Base-by-base conservation (phyloP, 2,113 vertebrate species). In the Anoura caudifer region DNA sequence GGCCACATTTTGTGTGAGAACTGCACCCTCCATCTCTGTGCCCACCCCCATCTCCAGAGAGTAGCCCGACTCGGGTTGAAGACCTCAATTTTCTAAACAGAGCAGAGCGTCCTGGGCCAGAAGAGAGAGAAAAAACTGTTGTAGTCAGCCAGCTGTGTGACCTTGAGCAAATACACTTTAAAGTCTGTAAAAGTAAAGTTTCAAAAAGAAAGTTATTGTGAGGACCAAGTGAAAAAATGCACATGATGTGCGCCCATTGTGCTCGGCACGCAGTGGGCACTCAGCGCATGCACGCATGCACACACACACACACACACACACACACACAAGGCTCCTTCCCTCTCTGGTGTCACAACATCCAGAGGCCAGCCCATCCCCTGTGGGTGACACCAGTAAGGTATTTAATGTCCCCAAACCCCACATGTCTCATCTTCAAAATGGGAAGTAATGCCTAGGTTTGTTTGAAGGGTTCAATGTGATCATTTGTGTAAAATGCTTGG, bases 1-100 rank as follows among this genome's bases (percentile, higher is more conserved):
- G 73, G 72, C 36, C 36, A 22, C 31, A 22, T 15, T 65, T 81
- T 22, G 10, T 13, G 19, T 31, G 56, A 50, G 26, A 33, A 33
- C 4, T 0, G 15, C 33, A 26, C 36, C 33, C 7, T 8, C 20
- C 1, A 0, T 19, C 15, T 31, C 10, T 1, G 5, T 43, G 65
- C n/a, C 61, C 47, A 61, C 47, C 45, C 59, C 47, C 45, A 6
- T 12, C 11, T 33, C 61, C 41, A 8, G 0, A 3, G 20, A 33
- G 65, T 36, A 61, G 19, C 31, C n/a, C 33, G 22, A 38, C 45
- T 85, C 67, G 31, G 79, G n/a, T 7, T 2, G 54, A 63, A 75
- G 54, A 79, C 50, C 47, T 93, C 38, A 61, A 9, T 61, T 81
- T 80, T 61, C 3, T 1, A 61, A 47, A n/a, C 3, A 38, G 84